Evolutionary conservation across 2,113 vertebrate species (phyloP).

Genomic region (Otolemur garnettii): DNA sequence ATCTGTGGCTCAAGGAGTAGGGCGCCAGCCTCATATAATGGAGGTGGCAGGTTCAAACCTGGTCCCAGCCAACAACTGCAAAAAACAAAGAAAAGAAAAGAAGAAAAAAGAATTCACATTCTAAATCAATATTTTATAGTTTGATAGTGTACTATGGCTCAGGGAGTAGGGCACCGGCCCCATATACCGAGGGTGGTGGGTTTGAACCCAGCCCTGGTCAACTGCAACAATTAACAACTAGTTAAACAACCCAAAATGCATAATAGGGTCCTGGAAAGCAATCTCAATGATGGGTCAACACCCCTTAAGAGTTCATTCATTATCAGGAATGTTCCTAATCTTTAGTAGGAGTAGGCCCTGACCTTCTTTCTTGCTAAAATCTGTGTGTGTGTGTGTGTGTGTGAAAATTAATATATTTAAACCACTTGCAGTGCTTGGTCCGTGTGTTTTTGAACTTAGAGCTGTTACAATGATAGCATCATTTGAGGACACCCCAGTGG

Average conservation of each 20-base stretch:
- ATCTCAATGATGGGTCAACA: background rate
- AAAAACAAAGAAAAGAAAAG: too few relatives aligned
- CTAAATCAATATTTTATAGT: constrained; percentile 46
- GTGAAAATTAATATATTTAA: background rate
- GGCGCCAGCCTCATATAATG: too few relatives aligned
- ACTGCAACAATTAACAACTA: too few relatives aligned
- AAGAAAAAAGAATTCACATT: too few relatives aligned
- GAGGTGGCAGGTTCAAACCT: too few relatives aligned
- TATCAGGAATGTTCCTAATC: background rate
- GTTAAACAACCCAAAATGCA: background rate
- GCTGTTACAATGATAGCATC: background rate
- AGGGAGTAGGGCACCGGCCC: too few relatives aligned
- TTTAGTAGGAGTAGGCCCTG: background rate
- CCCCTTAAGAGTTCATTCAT: background rate
- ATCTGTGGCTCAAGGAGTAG: too few relatives aligned
- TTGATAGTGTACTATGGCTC: background rate
- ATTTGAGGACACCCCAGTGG: constrained; percentile 29
- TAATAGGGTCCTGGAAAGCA: background rate
- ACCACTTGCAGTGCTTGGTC: background rate
- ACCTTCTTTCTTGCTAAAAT: constrained; percentile 56
- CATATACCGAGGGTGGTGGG: too few relatives aligned
- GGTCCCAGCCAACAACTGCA: too few relatives aligned
- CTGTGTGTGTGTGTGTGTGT: background rate
- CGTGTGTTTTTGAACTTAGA: constrained; percentile 44
- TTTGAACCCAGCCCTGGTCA: too few relatives aligned